A percentile compares a stretch with the other conserved stretches of the same genome.
phyloP scores from a whole-genome alignment of 2,797 vertebrate genomes.

The Pyrocephalus nanus region DNA sequence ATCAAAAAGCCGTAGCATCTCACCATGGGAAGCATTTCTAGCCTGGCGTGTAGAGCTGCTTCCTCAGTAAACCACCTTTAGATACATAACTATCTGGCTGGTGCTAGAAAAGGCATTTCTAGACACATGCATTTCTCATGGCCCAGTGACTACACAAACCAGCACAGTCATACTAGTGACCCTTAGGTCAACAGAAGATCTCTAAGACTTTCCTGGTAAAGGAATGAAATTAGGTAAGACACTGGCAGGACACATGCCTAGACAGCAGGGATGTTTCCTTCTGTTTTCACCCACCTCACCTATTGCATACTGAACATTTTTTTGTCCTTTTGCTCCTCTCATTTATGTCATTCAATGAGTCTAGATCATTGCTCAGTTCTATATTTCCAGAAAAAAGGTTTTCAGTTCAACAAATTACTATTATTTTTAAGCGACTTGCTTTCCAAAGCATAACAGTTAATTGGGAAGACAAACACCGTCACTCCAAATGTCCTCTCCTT shows the following conservation, averaged over 20 bases:
- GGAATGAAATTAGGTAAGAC: background rate
- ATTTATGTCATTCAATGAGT: background rate
- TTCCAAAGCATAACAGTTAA: background rate
- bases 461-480: background rate
- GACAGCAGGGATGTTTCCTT: background rate
- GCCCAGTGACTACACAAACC: background rate
- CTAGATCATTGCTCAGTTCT: background rate
- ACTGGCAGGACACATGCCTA: background rate
- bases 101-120: background rate
- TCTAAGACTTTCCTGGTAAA: background rate
- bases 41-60: background rate
- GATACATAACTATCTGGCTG: fast-evolving
- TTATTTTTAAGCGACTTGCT: background rate
- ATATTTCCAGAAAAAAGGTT: background rate
- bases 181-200: background rate
- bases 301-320: background rate
- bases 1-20: background rate
- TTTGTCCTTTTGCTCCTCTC: background rate
- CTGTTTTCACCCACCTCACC: background rate
- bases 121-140: background rate
- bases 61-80: background rate
- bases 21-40: background rate
- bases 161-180: background rate
- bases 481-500: background rate
- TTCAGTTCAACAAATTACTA: background rate